Conservation (phyloP, 2,113 vertebrate genomes). For the Sterna hirundo region DNA sequence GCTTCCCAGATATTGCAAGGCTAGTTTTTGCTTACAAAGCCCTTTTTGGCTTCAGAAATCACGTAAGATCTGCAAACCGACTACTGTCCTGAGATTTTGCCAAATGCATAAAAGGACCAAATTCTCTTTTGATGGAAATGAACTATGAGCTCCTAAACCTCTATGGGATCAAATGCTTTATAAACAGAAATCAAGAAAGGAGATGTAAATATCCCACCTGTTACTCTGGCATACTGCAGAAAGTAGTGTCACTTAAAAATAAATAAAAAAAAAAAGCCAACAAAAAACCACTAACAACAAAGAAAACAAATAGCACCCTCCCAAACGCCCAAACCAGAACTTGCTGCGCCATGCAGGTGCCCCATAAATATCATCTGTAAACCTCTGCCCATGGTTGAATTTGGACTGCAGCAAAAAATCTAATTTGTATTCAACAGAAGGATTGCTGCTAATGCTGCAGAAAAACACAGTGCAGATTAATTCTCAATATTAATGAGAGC, state of each 20-base stretch:
- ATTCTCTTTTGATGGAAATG: not conserved
- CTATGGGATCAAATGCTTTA: accelerated
- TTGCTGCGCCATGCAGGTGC: not conserved
- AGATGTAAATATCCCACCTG: not conserved
- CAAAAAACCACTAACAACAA: not conserved
- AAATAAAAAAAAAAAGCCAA: no score
- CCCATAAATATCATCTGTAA: not conserved
- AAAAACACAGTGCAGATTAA: not conserved
- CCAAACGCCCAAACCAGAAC: not conserved
- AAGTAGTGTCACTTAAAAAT: not conserved
- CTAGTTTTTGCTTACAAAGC: not conserved
- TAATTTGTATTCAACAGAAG: constrained; percentile 2
- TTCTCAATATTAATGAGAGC: constrained; percentile 28
- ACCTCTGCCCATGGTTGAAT: not conserved
- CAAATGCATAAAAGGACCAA: not conserved
- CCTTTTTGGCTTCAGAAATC: not conserved
- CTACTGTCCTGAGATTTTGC: not conserved
- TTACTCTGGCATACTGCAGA: not conserved
- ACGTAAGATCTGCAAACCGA: not conserved
- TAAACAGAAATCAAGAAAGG: not conserved
- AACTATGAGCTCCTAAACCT: not conserved
- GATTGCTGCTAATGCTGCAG: constrained; percentile 1
- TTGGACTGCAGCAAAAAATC: not conserved
- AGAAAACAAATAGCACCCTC: not conserved
- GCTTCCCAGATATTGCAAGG: not conserved